Evolutionary conservation across 2,888 invertebrate genomes (phyloP).

Genomic region (Hoplodrina blanda): DNA sequence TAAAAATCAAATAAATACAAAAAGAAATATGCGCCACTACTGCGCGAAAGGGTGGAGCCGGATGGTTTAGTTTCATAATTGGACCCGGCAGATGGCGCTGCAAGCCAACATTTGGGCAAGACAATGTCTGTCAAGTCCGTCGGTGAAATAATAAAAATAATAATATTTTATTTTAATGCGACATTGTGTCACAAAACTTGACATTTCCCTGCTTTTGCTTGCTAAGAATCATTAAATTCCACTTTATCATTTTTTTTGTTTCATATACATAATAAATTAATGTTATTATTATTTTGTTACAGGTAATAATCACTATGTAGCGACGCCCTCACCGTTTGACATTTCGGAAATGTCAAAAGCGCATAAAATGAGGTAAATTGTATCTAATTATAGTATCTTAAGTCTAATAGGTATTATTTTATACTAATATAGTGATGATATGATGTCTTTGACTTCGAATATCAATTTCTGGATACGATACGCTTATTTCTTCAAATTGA

Average conservation of each 20-base stretch:
- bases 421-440: not conserved
- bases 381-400: conserved; percentile 29
- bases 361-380: conserved; percentile 51
- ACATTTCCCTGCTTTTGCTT: conserved; percentile 1
- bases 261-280: conserved; percentile 22
- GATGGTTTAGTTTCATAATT: no score
- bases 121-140: no score
- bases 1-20: no score
- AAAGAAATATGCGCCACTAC: no score
- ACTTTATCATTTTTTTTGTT: conserved; percentile 1
- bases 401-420: conserved; percentile 25
- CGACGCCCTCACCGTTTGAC: conserved; percentile 28
- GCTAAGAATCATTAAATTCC: not conserved
- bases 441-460: not conserved
- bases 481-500: no score
- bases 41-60: no score
- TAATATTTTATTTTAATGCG: no score
- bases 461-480: no score
- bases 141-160: no score
- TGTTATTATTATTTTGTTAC: conserved; percentile 48
- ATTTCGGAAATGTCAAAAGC: conserved; percentile 55
- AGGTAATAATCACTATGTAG: conserved; percentile 38
- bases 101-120: no score
- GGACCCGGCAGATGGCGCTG: no score
- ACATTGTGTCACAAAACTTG: not conserved